These are phyloP conservation scores for Alcedo quadribrachys DNA, from an alignment of 2,797 vertebrate genomes.

Conservation along the genomic window DNA sequence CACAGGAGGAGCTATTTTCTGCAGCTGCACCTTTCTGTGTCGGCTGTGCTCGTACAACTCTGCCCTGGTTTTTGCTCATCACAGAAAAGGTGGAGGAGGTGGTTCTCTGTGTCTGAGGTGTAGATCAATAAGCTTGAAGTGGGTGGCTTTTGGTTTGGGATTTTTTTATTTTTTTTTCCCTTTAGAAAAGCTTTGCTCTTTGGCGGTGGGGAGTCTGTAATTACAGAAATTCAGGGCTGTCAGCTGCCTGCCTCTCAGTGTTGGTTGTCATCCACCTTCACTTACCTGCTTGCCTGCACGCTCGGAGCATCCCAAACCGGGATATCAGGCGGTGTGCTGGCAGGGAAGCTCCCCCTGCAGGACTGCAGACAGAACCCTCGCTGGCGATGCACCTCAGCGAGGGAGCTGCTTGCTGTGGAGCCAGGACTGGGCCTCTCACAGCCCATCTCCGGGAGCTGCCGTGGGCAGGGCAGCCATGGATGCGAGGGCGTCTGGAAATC, in stretches of 20 bases:
- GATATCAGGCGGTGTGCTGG: neutral
- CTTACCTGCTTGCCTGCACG: rapidly evolving
- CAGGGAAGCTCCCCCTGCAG: neutral
- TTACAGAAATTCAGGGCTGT: neutral
- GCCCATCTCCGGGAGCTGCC: rapidly evolving
- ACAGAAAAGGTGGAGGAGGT: neutral
- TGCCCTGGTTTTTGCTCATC: neutral
- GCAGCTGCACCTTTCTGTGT: neutral
- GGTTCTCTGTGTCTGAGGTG: neutral
- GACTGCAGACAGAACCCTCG: rapidly evolving
- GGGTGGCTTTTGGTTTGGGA: neutral
- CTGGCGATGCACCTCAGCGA: rapidly evolving
- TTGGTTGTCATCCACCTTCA: neutral
- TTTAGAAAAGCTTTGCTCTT: neutral
- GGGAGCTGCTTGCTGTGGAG: rapidly evolving
- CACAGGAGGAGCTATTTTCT: neutral
- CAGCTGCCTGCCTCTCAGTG: neutral
- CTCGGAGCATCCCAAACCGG: neutral
- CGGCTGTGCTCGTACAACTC: neutral
- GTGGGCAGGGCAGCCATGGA: rapidly evolving
- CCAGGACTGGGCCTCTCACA: neutral
- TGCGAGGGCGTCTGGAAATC: neutral
- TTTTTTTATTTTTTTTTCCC: neutral
- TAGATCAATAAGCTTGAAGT: neutral
- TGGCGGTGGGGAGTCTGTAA: no score